Evolutionary conservation across 2,888 invertebrate genomes (phyloP).

Genomic region (Troides aeacus): DNA sequence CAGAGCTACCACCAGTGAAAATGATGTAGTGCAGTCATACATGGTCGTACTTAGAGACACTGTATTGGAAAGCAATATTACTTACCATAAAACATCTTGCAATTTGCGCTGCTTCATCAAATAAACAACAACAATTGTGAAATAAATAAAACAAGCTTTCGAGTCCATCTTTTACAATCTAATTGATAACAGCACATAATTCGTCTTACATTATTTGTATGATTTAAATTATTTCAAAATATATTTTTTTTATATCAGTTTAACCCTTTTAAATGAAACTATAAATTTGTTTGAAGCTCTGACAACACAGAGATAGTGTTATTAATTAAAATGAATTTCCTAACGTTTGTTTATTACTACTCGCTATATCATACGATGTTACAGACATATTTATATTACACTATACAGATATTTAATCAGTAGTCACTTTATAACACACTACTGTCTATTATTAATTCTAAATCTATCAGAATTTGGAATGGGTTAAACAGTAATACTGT

Average conservation of each 20-base stretch:
- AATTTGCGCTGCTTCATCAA: too few relatives aligned
- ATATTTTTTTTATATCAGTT: neutral
- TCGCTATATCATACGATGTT: neutral
- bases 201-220: neutral
- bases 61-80: too few relatives aligned
- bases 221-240: neutral
- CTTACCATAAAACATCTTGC: too few relatives aligned
- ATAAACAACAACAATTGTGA: too few relatives aligned
- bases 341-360: neutral
- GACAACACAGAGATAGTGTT: neutral
- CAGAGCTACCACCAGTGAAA: too few relatives aligned
- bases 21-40: too few relatives aligned
- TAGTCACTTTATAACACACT: neutral
- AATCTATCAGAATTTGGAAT: conserved; percentile 43
- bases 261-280: neutral
- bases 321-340: neutral
- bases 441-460: neutral
- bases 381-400: neutral
- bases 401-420: neutral
- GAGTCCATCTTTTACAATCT: conserved; percentile 9
- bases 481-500: conserved; percentile 63
- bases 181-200: neutral
- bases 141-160: too few relatives aligned
- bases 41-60: too few relatives aligned
- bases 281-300: neutral